phyloP scores from a whole-genome alignment of 2,113 vertebrate genomes.

The Ondatra zibethicus region DNA sequence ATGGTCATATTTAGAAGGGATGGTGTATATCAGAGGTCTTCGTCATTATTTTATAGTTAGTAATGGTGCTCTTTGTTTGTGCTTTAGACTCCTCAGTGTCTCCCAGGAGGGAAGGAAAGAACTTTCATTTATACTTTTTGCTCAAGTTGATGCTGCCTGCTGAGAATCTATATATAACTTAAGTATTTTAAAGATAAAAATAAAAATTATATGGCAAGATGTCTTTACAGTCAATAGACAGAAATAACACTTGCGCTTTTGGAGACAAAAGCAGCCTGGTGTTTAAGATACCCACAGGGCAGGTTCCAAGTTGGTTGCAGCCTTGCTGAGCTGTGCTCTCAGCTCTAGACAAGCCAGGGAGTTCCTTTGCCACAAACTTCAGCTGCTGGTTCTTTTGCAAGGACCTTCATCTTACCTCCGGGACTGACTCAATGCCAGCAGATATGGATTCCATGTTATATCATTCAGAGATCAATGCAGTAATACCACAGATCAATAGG shows the following conservation, averaged over 20 bases:
- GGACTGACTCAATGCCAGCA: slow-evolving; percentile 32
- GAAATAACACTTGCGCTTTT: not conserved
- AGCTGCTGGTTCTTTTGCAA: not conserved
- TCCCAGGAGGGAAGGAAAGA: not conserved
- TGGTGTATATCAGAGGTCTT: not conserved
- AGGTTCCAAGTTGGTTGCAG: not conserved
- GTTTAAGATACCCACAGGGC: not conserved
- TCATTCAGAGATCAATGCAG: not conserved
- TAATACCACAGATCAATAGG: not conserved
- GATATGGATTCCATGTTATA: not conserved
- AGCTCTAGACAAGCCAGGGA: not conserved
- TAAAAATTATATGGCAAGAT: slow-evolving; percentile 27
- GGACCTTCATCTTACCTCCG: slow-evolving; percentile 42
- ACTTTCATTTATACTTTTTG: not conserved
- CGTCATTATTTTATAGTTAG: not conserved
- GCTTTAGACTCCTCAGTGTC: not conserved
- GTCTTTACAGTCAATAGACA: not conserved
- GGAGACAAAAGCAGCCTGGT: not conserved
- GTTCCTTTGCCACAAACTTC: not conserved
- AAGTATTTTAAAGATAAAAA: slow-evolving; percentile 50
- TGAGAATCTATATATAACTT: slow-evolving; percentile 29
- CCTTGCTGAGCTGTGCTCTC: not conserved
- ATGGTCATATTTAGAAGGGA: not conserved
- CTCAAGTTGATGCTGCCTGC: not conserved
- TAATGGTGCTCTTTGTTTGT: not conserved